A percentile compares a stretch with the other conserved stretches of the same genome.
phyloP scores from a whole-genome alignment of 2,113 vertebrate species.

The Geothlypis trichas region DNA sequence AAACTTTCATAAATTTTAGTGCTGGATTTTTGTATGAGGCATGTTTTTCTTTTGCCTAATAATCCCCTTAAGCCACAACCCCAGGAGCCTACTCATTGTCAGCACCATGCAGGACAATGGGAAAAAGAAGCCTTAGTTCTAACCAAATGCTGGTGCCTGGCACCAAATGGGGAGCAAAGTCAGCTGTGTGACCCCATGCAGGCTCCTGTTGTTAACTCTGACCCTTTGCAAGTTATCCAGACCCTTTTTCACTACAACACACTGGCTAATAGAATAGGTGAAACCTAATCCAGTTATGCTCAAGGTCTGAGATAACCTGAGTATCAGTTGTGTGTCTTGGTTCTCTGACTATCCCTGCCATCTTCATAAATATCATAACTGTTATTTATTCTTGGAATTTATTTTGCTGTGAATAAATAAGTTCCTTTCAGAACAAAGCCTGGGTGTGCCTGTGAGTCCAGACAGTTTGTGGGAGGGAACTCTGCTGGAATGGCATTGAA shows the following conservation, averaged over 20 bases:
- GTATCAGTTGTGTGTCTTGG: neutral
- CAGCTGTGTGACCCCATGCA: neutral
- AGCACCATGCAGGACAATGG: conserved; percentile 21
- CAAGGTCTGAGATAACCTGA: accelerated
- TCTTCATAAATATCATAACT: neutral
- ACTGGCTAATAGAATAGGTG: neutral
- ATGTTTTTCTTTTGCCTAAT: neutral
- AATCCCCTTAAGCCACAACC: neutral
- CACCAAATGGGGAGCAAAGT: neutral
- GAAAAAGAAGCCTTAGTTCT: conserved; percentile 16
- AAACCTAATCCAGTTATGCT: neutral
- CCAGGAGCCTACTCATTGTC: conserved; percentile 4
- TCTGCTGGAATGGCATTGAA: neutral
- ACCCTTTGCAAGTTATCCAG: neutral
- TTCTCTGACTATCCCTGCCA: neutral
- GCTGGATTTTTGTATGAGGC: neutral
- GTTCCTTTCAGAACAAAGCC: neutral
- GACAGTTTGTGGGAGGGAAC: neutral
- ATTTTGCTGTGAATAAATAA: neutral
- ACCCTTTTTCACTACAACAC: neutral
- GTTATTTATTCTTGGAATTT: neutral
- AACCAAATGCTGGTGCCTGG: neutral
- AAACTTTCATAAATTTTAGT: neutral
- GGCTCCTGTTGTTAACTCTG: neutral
- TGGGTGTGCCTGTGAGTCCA: neutral